Evolutionary conservation across 2,888 invertebrate species (phyloP).

Genomic region (Thecophora atra): DNA sequence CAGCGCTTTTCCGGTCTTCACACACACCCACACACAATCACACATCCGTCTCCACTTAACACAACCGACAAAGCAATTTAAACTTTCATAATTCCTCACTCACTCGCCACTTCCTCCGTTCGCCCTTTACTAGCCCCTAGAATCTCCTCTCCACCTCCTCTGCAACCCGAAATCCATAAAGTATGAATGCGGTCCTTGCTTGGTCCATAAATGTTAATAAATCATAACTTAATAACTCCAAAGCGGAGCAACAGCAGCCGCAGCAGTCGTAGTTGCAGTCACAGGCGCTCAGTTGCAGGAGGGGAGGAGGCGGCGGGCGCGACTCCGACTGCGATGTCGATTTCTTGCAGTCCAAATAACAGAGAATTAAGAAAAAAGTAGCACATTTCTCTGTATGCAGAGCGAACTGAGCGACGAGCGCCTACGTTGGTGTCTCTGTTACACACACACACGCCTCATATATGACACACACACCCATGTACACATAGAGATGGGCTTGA

Average conservation of each 20-base stretch:
- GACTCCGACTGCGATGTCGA: neutral
- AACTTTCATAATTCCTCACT: constrained; percentile 13
- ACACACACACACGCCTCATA: neutral
- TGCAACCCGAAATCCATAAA: neutral
- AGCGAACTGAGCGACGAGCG: too few species aligned
- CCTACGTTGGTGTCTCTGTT: too few species aligned
- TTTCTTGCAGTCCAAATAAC: neutral
- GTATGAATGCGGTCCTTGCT: constrained; percentile 11
- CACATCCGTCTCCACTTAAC: constrained; percentile 31
- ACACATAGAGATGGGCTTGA: too few species aligned
- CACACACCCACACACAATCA: neutral
- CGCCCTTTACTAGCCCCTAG: neutral
- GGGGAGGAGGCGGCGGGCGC: neutral
- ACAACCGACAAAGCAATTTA: constrained; percentile 34
- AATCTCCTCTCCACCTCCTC: neutral
- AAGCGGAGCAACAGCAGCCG: neutral
- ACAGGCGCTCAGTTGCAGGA: too few species aligned
- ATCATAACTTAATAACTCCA: constrained; percentile 39
- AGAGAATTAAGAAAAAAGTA: too few species aligned
- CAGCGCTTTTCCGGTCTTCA: constrained; percentile 4
- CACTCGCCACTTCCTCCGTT: neutral
- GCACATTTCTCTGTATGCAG: too few species aligned
- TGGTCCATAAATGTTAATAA: constrained; percentile 32
- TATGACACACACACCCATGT: neutral
- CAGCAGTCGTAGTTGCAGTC: neutral